Base-by-base conservation (phyloP, 1,140 invertebrate genomes). In the Drosophila sp. region DNA sequence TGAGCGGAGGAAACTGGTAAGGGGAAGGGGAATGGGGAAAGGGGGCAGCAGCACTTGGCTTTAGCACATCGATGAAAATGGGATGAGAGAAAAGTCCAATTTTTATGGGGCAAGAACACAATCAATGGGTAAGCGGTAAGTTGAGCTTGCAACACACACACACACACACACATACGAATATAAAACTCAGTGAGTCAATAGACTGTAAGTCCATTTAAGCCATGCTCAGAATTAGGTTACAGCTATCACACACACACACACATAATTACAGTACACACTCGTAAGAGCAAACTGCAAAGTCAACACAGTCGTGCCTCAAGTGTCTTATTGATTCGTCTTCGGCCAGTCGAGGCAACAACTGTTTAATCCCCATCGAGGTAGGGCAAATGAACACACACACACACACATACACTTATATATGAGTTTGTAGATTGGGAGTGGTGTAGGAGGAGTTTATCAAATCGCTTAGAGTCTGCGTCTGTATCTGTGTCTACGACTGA, bases 151-250 rank as follows among this genome's bases (percentile, higher is more conserved):
- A 54, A 41, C 59, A 41, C 54, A 41, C 59, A 41, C 51, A 16
- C n/a, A n/a, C n/a, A n/a, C n/a, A n/a, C n/a, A 41, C 59, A 41
- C 54, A 41, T 56, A 41, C 62, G 57, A 57, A 73, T 63, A 74
- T 83, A 70, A 74, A 71, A 71, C 64, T 71, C 78, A 77, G 46
- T 70, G 67, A 86, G 82, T 86, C 82, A 86, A 86, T 86, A 86
- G 82, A 74, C 82, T 66, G 78, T 78, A 87, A 86, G 83, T 82
- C 63, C 78, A 86, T 86, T 87, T 87, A 78, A 87, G 75, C 82
- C 78, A 41, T 62, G 58, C 70, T 7, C 63, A 34, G 82, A 86
- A 86, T 86, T 87, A 77, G 82, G 82, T 86, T 86, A 82, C 63
- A 72, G 54, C 66, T 61, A 34, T 29, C 61, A 63, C 32, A 59